Evolutionary conservation across 2,888 invertebrate species (phyloP), one percentile per base, ranked within the genome.

Genomic region (Spisula solida): DNA sequence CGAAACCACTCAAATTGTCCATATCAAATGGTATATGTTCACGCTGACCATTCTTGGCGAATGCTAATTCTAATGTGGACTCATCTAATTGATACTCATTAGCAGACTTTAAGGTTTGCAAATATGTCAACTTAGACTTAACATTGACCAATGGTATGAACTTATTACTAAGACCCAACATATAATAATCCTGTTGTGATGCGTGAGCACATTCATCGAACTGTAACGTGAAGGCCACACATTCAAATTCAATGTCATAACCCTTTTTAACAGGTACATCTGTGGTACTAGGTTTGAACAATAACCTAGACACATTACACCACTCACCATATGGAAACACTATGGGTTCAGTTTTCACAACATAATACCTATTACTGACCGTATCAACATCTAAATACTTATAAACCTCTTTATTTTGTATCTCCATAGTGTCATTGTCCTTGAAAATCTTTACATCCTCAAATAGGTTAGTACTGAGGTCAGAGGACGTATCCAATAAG

Each of bases 321-420:
- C 31, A 70, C 29, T 70, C 70, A 25, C 70, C 70, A 70, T 70
- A 1, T 31, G 70, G 70, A n/a, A 70, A 70, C 1, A 70, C 31
- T 10, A 70, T 70, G 1, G 29, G 31, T 31, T 70, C 70, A 31
- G 5, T 70, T 16, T 70, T 70, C 1, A 70, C 70, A 31, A 16
- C 70, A 70, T 31, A 70, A 10, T 70, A 70, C 16, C 16, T 70
- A 16, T 14, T 70, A 70, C 29, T 70, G 29, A 16, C 70, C 6
- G n/a, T 16, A n/a, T 70, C 70, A 29, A 70, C 70, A 70, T 70
- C 70, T 31, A 70, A 31, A 31, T 70, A 70, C 29, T 70, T 70
- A 70, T 70, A 70, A 14, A 70, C 31, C 31, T 70, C 29, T 5
- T 70, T 29, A 31, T 70, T 70, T 29, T 70, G 70, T 29, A 70